Percentiles rank a stretch among this genome's conserved stretches.
Conservation (phyloP, 2,113 vertebrate genomes). For the Barnardius zonarius region DNA sequence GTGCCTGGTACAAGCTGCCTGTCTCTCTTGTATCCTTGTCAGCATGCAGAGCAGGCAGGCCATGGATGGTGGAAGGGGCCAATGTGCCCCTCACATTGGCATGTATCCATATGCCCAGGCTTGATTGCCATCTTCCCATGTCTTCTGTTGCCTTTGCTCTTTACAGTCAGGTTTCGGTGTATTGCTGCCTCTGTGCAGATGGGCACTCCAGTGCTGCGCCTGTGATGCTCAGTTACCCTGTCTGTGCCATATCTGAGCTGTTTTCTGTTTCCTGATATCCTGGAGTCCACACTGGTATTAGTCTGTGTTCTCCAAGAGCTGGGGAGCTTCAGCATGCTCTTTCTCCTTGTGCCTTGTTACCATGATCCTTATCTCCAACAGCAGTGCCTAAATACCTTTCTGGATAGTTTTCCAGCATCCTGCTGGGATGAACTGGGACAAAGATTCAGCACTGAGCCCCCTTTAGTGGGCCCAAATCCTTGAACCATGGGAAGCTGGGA, state of each 20-base stretch:
- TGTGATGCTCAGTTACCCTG: background rate
- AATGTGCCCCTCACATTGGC: background rate
- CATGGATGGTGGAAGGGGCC: background rate
- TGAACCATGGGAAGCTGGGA: background rate
- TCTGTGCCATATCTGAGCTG: background rate
- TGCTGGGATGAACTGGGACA: background rate
- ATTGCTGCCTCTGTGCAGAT: background rate
- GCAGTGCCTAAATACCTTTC: background rate
- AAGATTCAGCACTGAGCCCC: background rate
- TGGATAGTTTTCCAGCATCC: background rate
- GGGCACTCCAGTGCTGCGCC: accelerated
- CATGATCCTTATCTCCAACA: background rate
- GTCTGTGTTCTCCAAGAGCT: background rate
- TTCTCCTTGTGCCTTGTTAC: background rate
- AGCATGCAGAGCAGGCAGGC: constrained; percentile 34
- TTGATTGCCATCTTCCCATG: accelerated
- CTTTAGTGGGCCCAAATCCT: background rate
- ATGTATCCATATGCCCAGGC: background rate
- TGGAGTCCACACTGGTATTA: background rate
- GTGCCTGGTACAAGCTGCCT: constrained; percentile 23
- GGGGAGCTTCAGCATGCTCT: background rate
- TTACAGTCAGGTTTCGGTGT: accelerated
- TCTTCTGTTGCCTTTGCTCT: background rate
- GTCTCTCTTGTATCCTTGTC: background rate
- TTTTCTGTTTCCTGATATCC: background rate